A percentile compares a stretch with the other conserved stretches of the same genome.
Evolutionary conservation across 2,113 vertebrate genomes (phyloP).

Genomic region (Myotis davidii): DNA sequence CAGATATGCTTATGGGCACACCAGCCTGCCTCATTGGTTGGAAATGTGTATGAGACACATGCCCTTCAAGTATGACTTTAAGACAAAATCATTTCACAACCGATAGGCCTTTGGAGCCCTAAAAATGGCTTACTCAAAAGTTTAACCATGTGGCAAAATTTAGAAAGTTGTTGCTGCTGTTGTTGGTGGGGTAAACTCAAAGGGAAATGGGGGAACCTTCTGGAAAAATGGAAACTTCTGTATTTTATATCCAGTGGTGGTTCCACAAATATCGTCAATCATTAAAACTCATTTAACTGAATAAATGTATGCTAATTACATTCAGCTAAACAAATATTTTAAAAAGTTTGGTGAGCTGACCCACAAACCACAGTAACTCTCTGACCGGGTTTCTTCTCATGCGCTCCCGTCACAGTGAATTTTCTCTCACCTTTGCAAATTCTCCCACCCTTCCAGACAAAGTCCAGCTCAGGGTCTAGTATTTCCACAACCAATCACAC

Average conservation of each 20-base stretch:
- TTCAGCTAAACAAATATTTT: background rate
- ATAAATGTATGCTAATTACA: too few relatives aligned
- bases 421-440: background rate
- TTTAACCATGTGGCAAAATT: background rate
- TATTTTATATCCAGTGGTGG: background rate
- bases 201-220: background rate
- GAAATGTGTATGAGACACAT: fast-evolving
- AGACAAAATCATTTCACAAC: background rate
- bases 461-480: background rate
- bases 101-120: background rate
- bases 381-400: background rate
- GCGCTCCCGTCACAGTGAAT: too few relatives aligned
- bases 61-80: background rate
- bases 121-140: background rate
- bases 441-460: background rate
- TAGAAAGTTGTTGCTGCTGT: background rate
- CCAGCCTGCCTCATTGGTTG: too few relatives aligned
- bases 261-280: background rate
- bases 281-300: background rate
- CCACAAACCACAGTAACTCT: too few relatives aligned
- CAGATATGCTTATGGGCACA: background rate
- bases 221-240: background rate
- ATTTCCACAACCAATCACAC: fast-evolving
- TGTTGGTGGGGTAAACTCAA: background rate
- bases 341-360: background rate